These are phyloP conservation scores for Myrmophylax atrothorax DNA, from an alignment of 2,113 vertebrate species.

Conservation along the genomic window DNA sequence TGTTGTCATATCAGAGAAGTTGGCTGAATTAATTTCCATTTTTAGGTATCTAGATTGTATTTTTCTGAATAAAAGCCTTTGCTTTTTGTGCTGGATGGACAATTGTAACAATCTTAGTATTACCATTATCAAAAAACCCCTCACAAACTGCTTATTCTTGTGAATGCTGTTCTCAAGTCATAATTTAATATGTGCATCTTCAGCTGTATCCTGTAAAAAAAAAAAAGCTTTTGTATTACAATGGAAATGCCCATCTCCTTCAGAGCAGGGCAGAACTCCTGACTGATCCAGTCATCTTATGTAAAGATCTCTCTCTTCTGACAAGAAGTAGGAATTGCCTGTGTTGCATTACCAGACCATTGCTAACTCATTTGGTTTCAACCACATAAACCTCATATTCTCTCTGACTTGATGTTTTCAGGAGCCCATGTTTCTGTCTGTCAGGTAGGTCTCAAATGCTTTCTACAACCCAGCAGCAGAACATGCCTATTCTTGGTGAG, in stretches of 20 bases:
- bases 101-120: not conserved
- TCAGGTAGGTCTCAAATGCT: not conserved
- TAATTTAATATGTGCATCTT: not conserved
- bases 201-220: not conserved
- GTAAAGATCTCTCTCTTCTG: not conserved
- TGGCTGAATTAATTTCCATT: not conserved
- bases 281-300: not conserved
- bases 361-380: not conserved
- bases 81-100: not conserved
- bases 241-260: not conserved
- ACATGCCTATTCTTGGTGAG: fast-evolving
- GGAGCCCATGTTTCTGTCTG: not conserved
- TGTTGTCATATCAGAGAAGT: not conserved
- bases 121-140: fast-evolving
- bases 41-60: not conserved
- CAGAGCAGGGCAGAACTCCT: not conserved
- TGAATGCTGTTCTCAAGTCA: not conserved
- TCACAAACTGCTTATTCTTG: not conserved
- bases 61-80: conserved; percentile 38
- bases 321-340: not conserved
- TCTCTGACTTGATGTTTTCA: not conserved
- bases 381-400: not conserved
- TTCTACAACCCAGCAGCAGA: not conserved
- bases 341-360: not conserved
- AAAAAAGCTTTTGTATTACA: not conserved